These are phyloP conservation scores for Chrysolophus pictus DNA, from an alignment of 2,797 vertebrate species.

Conservation along the genomic window DNA sequence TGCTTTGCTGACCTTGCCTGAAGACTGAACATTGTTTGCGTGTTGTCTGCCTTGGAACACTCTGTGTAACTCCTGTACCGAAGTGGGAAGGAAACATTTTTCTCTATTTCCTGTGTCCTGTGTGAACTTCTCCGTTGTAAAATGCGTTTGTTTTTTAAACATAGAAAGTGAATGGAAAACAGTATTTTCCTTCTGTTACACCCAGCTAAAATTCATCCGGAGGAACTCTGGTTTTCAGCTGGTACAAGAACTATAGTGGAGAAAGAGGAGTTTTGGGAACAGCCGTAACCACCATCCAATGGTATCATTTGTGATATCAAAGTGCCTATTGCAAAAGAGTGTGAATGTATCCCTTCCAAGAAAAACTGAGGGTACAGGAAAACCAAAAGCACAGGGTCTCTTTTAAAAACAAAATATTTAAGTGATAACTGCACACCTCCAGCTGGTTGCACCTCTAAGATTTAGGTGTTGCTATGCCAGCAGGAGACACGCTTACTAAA, in stretches of 20 bases:
- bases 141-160: not conserved
- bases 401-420: not conserved
- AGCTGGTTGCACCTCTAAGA: not conserved
- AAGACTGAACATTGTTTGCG: slow-evolving; percentile 4
- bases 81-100: slow-evolving; percentile 52
- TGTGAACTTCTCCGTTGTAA: slow-evolving; percentile 41
- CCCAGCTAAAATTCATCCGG: not conserved
- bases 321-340: not conserved
- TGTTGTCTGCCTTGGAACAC: slow-evolving; percentile 19
- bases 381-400: not conserved
- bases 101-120: slow-evolving; percentile 42
- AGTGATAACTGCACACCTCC: not conserved
- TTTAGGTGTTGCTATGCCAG: not conserved
- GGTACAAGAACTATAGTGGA: not conserved
- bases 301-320: not conserved
- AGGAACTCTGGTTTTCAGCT: not conserved
- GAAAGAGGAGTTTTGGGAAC: not conserved
- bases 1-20: slow-evolving; percentile 53
- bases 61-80: slow-evolving; percentile 24
- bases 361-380: not conserved
- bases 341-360: not conserved
- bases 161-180: slow-evolving; percentile 1
- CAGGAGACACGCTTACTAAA: not conserved
- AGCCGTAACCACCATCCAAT: not conserved
- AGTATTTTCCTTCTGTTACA: not conserved